Conservation (phyloP, 1,140 invertebrate species). For the Pseudachorutes palmiensis region DNA sequence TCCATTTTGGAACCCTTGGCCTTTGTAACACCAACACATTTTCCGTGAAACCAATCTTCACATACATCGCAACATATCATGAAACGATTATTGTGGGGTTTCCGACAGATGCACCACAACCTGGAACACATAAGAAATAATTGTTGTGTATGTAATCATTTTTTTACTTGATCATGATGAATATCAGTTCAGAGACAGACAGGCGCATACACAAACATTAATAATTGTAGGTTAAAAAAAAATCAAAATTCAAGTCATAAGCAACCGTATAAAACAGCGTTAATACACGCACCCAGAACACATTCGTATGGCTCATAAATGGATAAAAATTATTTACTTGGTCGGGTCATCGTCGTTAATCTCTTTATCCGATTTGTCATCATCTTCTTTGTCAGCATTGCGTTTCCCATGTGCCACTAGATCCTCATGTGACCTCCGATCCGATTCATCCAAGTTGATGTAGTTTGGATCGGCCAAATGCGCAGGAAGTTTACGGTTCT, state of each 20-base stretch:
- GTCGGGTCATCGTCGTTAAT: slow-evolving; percentile 83
- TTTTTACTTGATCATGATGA: no score
- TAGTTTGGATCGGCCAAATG: slow-evolving; percentile 49
- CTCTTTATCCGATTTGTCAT: slow-evolving; percentile 41
- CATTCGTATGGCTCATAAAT: no score
- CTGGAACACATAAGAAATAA: slow-evolving; percentile 39
- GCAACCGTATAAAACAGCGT: no score
- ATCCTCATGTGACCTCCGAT: slow-evolving; percentile 2
- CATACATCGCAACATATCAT: slow-evolving; percentile 97
- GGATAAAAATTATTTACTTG: slow-evolving; percentile 39
- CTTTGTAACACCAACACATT: slow-evolving; percentile 88
- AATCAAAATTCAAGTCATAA: no score
- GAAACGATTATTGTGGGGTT: slow-evolving; percentile 90
- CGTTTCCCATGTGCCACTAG: slow-evolving; percentile 42
- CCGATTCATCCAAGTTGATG: slow-evolving; percentile 37
- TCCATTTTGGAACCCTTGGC: slow-evolving; percentile 85
- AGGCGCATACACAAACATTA: no score
- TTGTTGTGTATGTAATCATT: neutral
- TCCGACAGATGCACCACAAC: slow-evolving; percentile 90
- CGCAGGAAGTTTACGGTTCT: slow-evolving; percentile 56
- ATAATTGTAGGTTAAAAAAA: no score
- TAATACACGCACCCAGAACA: no score
- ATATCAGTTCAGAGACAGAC: no score
- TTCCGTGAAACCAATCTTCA: slow-evolving; percentile 95
- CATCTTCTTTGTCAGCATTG: slow-evolving; percentile 24